These are phyloP conservation scores for Lithophane ornitopus DNA, from an alignment of 2,888 invertebrate species.

Conservation along the genomic window DNA sequence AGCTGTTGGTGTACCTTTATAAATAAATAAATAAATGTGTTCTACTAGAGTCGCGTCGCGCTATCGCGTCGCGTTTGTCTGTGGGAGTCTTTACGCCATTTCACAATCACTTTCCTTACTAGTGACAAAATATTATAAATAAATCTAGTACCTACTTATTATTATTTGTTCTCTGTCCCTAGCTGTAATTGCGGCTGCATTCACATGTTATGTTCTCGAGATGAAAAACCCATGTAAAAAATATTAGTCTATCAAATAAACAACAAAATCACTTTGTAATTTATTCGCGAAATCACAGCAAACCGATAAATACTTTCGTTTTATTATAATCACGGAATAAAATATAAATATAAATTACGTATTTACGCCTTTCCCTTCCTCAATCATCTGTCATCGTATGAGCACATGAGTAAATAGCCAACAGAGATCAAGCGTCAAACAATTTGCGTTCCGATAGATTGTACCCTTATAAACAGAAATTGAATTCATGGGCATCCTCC, in stretches of 20 bases:
- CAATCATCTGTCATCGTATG: neutral
- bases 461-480: neutral
- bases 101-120: neutral
- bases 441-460: neutral
- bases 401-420: constrained; percentile 3
- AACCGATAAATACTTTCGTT: neutral
- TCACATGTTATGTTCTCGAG: neutral
- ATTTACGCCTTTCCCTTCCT: constrained; percentile 22
- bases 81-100: too few species aligned
- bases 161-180: neutral
- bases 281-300: neutral
- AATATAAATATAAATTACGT: neutral
- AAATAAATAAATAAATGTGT: too few species aligned
- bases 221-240: neutral
- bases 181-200: neutral
- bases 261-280: neutral
- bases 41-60: too few species aligned
- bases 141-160: neutral
- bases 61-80: too few species aligned
- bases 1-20: too few species aligned
- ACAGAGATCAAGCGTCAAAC: neutral
- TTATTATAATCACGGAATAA: constrained; percentile 9
- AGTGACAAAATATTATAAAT: neutral
- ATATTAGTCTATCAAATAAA: neutral
- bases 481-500: too few species aligned